Conservation (phyloP, 53 echinoderm and acorn worm genomes). For the Pentamera pediparva region DNA sequence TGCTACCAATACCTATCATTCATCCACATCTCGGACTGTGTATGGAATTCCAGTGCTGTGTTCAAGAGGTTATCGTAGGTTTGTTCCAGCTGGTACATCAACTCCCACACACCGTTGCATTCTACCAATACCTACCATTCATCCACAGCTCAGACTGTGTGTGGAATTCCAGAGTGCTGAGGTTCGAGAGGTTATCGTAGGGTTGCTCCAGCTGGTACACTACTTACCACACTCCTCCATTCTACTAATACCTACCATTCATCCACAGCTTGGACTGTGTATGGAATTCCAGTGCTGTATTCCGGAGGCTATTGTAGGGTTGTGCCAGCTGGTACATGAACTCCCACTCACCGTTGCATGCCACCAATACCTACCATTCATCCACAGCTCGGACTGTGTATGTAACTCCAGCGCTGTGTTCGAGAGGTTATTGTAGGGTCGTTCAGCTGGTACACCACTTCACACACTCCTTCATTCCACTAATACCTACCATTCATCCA, state of each 20-base stretch:
- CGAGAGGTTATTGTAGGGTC: too few species aligned
- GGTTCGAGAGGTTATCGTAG: too few species aligned
- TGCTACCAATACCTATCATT: slow-evolving; percentile 84
- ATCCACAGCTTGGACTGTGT: slow-evolving; percentile 94
- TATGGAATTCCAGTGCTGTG: slow-evolving; percentile 93
- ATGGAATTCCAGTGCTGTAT: slow-evolving; percentile 97
- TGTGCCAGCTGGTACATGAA: slow-evolving; percentile 75
- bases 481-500: slow-evolving; percentile 94
- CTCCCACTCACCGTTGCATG: too few species aligned
- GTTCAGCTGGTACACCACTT: slow-evolving; percentile 79
- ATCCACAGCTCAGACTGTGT: slow-evolving; percentile 91
- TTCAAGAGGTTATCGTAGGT: too few species aligned
- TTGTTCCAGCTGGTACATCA: slow-evolving; percentile 84
- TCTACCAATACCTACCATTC: slow-evolving; percentile 80
- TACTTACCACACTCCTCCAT: too few species aligned
- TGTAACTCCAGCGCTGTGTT: slow-evolving; percentile 93
- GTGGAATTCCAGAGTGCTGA: slow-evolving; percentile 93
- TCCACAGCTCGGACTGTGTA: slow-evolving; percentile 87
- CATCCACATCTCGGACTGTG: slow-evolving; percentile 86
- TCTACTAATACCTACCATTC: slow-evolving; percentile 84
- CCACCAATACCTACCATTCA: slow-evolving; percentile 85
- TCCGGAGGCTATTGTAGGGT: slow-evolving; percentile 95
- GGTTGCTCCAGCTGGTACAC: slow-evolving; percentile 75
- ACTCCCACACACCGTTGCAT: too few species aligned
- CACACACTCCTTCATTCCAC: too few species aligned